Conservation (phyloP, 1,140 invertebrate genomes). For the Grapholita molesta region DNA sequence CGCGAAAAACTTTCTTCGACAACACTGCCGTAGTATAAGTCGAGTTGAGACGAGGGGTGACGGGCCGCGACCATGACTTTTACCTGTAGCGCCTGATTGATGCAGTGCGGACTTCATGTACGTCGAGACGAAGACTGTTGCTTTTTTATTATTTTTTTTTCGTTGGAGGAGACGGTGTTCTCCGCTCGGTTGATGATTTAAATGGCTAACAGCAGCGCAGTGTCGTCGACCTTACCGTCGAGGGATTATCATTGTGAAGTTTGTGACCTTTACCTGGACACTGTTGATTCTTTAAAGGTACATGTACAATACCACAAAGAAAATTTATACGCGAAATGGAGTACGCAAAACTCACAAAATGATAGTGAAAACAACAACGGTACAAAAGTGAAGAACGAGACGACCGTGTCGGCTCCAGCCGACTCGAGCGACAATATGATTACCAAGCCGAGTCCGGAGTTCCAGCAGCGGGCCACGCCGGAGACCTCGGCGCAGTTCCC, state of each 20-base stretch:
- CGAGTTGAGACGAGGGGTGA: constrained; percentile 36
- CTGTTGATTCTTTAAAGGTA: constrained; percentile 85
- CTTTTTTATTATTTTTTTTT: constrained; percentile 74
- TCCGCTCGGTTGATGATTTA: constrained; percentile 70
- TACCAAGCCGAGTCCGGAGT: constrained; percentile 78
- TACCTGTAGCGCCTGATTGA: constrained; percentile 59
- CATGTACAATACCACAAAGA: constrained; percentile 89
- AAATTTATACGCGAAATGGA: constrained; percentile 86
- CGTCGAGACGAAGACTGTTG: constrained; percentile 50
- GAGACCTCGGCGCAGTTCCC: constrained; percentile 77
- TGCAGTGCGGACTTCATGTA: constrained; percentile 57
- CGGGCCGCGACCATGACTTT: constrained; percentile 54
- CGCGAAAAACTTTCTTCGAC: constrained; percentile 71
- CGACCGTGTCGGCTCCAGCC: constrained; percentile 77
- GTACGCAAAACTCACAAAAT: constrained; percentile 79
- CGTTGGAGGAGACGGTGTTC: constrained; percentile 71
- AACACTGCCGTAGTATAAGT: constrained; percentile 59
- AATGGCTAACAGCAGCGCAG: constrained; percentile 78
- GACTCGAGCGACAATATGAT: constrained; percentile 82
- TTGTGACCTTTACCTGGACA: constrained; percentile 86
- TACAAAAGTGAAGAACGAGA: constrained; percentile 76
- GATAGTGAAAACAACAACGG: constrained; percentile 84
- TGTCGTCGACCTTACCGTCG: constrained; percentile 68
- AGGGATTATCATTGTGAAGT: constrained; percentile 83
- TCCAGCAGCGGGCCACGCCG: constrained; percentile 78